Evolutionary conservation across 2,113 vertebrate species (phyloP).

Genomic region (Corydoras sp.): DNA sequence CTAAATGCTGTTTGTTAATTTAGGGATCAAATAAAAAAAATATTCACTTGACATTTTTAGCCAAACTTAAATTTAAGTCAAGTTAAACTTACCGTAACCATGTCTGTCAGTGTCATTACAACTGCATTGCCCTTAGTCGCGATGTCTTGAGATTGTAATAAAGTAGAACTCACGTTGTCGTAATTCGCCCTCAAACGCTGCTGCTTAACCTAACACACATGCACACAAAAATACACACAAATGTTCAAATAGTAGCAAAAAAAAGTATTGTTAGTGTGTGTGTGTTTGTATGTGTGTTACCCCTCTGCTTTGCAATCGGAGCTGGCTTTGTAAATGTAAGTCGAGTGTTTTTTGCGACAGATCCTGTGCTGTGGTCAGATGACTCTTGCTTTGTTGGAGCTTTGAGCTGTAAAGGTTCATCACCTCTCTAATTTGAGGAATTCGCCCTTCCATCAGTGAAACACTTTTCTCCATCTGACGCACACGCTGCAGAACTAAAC

Average conservation of each 20-base stretch:
- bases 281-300: constrained; percentile 57
- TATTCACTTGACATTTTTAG: too few relatives aligned
- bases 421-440: constrained; percentile 69
- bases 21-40: too few relatives aligned
- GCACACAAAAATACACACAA: neutral
- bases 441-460: constrained; percentile 68
- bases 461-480: constrained; percentile 75
- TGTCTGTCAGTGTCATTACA: too few relatives aligned
- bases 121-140: too few relatives aligned
- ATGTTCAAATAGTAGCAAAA: too few relatives aligned
- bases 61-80: too few relatives aligned
- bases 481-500: constrained; percentile 67
- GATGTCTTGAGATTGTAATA: too few relatives aligned
- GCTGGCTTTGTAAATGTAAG: constrained; percentile 68
- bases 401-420: constrained; percentile 67
- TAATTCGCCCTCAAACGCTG: too few relatives aligned
- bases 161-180: too few relatives aligned
- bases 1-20: too few relatives aligned
- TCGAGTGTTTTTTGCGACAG: constrained; percentile 60
- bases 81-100: too few relatives aligned
- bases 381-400: constrained; percentile 68
- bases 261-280: neutral
- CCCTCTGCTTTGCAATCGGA: constrained; percentile 71
- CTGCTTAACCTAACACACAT: neutral
- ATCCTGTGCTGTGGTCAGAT: constrained; percentile 65